Evolutionary conservation across 2,888 invertebrate species (phyloP).

Genomic region (Spodoptera littoralis): DNA sequence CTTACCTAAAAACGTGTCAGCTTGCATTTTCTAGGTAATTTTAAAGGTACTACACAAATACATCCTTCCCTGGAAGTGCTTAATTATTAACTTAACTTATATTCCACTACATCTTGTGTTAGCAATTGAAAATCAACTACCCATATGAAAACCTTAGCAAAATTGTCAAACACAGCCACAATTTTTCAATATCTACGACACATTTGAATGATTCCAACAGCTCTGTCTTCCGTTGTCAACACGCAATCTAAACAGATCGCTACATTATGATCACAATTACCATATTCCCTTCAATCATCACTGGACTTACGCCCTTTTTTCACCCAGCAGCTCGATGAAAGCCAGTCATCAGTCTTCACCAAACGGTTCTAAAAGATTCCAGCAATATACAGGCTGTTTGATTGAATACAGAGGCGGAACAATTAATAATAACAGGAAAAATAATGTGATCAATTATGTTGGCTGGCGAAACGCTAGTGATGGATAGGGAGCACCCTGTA

Average conservation of each 20-base stretch:
- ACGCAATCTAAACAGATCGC: background rate
- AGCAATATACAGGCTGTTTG: slow-evolving; percentile 50
- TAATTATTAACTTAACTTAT: too few relatives aligned
- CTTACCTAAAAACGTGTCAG: too few relatives aligned
- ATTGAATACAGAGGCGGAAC: slow-evolving; percentile 63
- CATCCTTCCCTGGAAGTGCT: too few relatives aligned
- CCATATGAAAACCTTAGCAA: too few relatives aligned
- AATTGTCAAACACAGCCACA: too few relatives aligned
- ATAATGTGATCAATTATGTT: slow-evolving; percentile 70
- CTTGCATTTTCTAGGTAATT: too few relatives aligned
- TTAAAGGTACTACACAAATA: too few relatives aligned
- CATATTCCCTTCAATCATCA: slow-evolving; percentile 31
- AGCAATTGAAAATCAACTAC: too few relatives aligned
- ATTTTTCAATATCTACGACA: too few relatives aligned
- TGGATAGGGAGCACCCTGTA: slow-evolving; percentile 52
- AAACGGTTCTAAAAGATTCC: slow-evolving; percentile 47
- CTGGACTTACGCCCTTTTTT: slow-evolving; percentile 17
- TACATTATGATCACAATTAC: slow-evolving; percentile 18
- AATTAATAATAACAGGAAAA: slow-evolving; percentile 70
- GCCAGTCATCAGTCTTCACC: slow-evolving; percentile 46
- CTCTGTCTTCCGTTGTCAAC: too few relatives aligned
- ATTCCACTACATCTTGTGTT: too few relatives aligned
- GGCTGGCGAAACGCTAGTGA: slow-evolving; percentile 60
- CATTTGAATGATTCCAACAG: too few relatives aligned
- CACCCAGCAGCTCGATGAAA: slow-evolving; percentile 14